Base-by-base conservation (phyloP, 2,113 vertebrate species). In the Caranx ignobilis region DNA sequence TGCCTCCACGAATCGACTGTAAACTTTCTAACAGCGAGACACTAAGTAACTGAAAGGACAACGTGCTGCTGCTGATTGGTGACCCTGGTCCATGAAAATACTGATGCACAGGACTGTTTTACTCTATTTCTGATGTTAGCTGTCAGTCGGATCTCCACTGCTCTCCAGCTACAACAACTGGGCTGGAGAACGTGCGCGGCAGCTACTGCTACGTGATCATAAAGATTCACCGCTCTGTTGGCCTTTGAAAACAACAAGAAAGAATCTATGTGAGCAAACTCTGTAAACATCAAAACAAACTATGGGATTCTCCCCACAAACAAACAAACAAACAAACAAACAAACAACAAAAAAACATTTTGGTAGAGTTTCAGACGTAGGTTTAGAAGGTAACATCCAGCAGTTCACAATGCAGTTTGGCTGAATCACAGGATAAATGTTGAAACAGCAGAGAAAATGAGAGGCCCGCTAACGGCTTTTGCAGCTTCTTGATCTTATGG, bases 1-100 rank as follows among this genome's bases (percentile, higher is more conserved):
- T 26, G 26, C 26, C 26, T 26, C 26, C 26, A 26, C 26, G 26
- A 26, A 26, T 26, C 26, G 26, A 26, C 26, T 26, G 26, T 26
- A 26, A 26, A 26, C 26, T 26, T 26, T 26, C 26, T 26, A 26
- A 26, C 26, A 26, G 26, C 1, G 26, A 26, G 26, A 26, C 26
- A 26, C 26, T 26, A 26, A 26, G 26, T 26, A 26, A 26, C 26
- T 41, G 35, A 67, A 57, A 34, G 50, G 18, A 74, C 41, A 39
- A 55, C 13, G 18, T 18, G 75, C 63, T 68, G 69, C 19, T 64
- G 43, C 50, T n/a, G 16, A 35, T 21, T 18, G 9, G n/a, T 55
- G 11, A 34, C 45, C 54, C 12, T 11, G 56, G 65, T 82, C 39
- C 71, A 34, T 54, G 60, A 19, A 71, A 71, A 64, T 71, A 64